Conservation (phyloP, 2,113 vertebrate genomes). For the Burhinus bistriatus region DNA sequence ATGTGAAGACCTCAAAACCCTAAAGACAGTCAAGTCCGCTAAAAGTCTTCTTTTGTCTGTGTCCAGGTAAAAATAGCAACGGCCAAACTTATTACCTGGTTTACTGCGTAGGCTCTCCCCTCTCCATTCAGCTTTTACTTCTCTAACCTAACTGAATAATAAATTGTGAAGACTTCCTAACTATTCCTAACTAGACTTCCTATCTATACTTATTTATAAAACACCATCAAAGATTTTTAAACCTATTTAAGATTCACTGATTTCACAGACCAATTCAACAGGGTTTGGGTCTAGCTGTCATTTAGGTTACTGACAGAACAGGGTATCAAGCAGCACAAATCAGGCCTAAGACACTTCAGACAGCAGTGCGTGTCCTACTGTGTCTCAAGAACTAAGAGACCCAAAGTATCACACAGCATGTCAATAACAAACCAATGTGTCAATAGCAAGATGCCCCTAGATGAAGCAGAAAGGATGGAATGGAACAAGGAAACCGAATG, state of each 20-base stretch:
- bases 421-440: background rate
- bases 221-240: background rate
- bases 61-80: background rate
- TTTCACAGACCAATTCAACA: background rate
- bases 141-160: background rate
- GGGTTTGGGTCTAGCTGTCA: background rate
- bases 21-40: background rate
- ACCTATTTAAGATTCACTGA: background rate
- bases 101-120: background rate
- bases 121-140: background rate
- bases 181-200: background rate
- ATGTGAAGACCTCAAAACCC: background rate
- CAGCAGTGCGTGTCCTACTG: background rate
- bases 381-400: background rate
- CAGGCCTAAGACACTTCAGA: background rate
- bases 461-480: background rate
- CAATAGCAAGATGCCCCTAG: rapidly evolving
- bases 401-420: background rate
- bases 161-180: background rate
- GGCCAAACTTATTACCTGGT: background rate
- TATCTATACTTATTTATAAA: background rate
- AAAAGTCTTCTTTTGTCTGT: background rate
- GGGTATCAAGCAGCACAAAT: background rate
- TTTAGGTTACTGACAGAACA: background rate
- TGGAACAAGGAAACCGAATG: background rate